phyloP scores from a whole-genome alignment of 2,888 invertebrate species.

The Lymantria dispar region DNA sequence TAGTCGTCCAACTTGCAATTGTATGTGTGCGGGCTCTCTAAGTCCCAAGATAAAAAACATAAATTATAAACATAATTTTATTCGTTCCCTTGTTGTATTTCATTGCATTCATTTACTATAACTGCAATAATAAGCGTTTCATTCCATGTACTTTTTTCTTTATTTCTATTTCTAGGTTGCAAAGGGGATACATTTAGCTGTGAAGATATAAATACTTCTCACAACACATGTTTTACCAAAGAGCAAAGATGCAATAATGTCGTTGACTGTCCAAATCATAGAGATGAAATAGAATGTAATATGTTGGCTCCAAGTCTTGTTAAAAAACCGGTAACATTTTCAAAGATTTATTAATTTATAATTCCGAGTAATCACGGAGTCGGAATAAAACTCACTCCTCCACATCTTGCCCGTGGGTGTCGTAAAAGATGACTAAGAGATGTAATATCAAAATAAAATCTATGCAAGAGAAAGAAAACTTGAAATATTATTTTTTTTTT shows the following conservation, averaged over 20 bases:
- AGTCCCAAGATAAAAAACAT: no score
- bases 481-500: no score
- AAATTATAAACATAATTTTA: no score
- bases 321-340: constrained; percentile 60
- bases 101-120: not conserved
- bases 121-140: not conserved
- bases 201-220: constrained; percentile 80
- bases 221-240: constrained; percentile 85
- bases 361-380: no score
- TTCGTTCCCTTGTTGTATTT: no score
- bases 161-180: constrained; percentile 80
- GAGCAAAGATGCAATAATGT: constrained; percentile 88
- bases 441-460: no score
- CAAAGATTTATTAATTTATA: not conserved
- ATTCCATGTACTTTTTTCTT: not conserved
- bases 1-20: no score
- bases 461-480: no score
- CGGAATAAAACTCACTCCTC: no score
- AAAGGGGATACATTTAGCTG: constrained; percentile 85
- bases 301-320: constrained; percentile 84
- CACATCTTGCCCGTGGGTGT: no score
- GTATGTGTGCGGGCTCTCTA: no score
- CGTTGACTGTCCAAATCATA: constrained; percentile 87
- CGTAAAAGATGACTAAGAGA: no score
- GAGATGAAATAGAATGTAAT: constrained; percentile 90